Evolutionary conservation across 2,797 vertebrate genomes (phyloP), one percentile per base, ranked within the genome.

Genomic region (Pagetopsis macropterus): DNA sequence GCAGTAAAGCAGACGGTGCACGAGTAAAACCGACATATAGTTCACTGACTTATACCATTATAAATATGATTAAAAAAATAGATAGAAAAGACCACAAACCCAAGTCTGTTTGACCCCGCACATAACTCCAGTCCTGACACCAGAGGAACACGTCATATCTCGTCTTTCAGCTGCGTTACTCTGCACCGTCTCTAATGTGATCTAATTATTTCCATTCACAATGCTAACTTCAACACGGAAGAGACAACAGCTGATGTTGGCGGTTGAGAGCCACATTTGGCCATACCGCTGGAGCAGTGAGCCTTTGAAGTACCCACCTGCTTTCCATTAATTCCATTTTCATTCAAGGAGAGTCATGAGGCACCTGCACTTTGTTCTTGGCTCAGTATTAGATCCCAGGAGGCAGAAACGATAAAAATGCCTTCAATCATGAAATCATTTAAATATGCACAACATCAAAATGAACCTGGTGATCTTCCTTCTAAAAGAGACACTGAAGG

Each of bases 221-320:
- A 65, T 41, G 67, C 69, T 58, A 56, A 79, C 71, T 79, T 81
- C 66, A 60, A 58, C 41, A 41, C 51, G 44, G 78, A 61, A 64
- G 67, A 65, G 66, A 84, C 78, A 81, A 78, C 83, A 89, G 83
- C 88, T 86, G 87, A 89, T 57, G 70, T 59, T 84, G 81, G 75
- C 62, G 57, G 78, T 79, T 87, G 72, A 61, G 57, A 11, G 63
- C 75, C 6, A 70, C 72, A 79, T 87, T 82, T 84, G 83, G 76
- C 81, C 84, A 85, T 77, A 81, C 67, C 5, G 62, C 48, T 66
- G 51, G 74, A 83, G 79, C 75, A 81, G 87, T 65, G 74, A 67
- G 83, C 70, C 83, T 91, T 92, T 92, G 83, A 92, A 89, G 88
- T 83, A 78, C 76, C 85, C 88, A 90, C 84, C 90, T 92, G 88